phyloP scores from a whole-genome alignment of 1,140 invertebrate genomes.

The Cecropterus lyciades region DNA sequence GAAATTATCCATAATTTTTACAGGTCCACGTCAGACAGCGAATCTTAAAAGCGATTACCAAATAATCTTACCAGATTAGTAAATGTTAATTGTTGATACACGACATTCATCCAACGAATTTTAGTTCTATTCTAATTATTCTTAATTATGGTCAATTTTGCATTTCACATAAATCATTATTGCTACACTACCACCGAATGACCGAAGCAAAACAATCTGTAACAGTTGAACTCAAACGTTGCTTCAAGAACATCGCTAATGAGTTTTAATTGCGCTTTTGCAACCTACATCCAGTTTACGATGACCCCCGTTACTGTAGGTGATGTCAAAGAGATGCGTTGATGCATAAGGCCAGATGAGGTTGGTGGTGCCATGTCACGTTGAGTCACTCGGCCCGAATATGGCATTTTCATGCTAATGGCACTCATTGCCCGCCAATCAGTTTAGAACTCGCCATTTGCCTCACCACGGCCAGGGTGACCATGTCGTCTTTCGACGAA shows the following conservation, averaged over 20 bases:
- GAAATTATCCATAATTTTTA: too few species aligned
- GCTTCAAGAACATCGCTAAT: slow-evolving; percentile 53
- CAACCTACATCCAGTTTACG: slow-evolving; percentile 44
- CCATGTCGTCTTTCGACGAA: not conserved
- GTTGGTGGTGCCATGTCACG: slow-evolving; percentile 54
- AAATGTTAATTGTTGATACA: too few species aligned
- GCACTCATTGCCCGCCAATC: slow-evolving; percentile 72
- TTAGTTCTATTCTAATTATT: too few species aligned
- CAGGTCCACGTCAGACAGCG: too few species aligned
- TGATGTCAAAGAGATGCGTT: slow-evolving; percentile 31
- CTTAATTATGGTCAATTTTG: too few species aligned
- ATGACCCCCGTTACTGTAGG: slow-evolving; percentile 33
- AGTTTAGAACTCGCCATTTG: slow-evolving; percentile 68
- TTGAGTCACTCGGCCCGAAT: slow-evolving; percentile 64
- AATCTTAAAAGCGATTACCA: too few species aligned
- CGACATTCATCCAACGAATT: too few species aligned
- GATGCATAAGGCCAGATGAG: slow-evolving; percentile 39
- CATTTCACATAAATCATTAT: not conserved
- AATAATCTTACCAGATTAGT: too few species aligned
- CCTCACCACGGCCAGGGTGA: slow-evolving; percentile 42
- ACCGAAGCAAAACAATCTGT: slow-evolving; percentile 40
- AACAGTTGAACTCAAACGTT: slow-evolving; percentile 33
- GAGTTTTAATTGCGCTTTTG: slow-evolving; percentile 64
- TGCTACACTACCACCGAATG: slow-evolving; percentile 3
- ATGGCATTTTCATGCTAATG: slow-evolving; percentile 69